Evolutionary conservation across 2,888 invertebrate genomes (phyloP).

Genomic region (Automeris io): DNA sequence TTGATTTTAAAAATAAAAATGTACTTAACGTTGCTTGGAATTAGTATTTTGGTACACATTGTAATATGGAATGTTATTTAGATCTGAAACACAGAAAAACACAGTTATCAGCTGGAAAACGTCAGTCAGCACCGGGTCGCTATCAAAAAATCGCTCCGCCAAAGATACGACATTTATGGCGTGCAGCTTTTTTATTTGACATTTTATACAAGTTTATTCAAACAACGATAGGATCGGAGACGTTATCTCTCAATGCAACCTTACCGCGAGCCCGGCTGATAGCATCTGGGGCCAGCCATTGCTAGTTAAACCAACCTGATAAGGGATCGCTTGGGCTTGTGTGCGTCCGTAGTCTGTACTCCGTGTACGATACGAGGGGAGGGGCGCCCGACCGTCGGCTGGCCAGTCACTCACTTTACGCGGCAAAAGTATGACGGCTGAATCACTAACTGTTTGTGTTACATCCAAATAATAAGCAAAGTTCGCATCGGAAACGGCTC

Average conservation of each 20-base stretch:
- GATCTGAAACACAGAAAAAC: not conserved
- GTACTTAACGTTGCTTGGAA: too few species aligned
- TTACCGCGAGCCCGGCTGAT: conserved; percentile 73
- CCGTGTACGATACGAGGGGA: conserved; percentile 38
- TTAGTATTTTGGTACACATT: conserved; percentile 18
- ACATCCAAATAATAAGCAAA: conserved; percentile 24
- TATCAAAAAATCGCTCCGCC: conserved; percentile 55
- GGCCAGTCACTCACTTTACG: conserved; percentile 73
- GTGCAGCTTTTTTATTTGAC: conserved; percentile 73
- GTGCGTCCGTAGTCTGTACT: conserved; percentile 39
- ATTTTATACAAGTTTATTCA: conserved; percentile 78
- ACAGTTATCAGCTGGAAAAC: conserved; percentile 5
- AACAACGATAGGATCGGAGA: conserved; percentile 73
- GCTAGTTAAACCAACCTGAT: conserved; percentile 74
- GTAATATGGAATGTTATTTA: conserved; percentile 5
- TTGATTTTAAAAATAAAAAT: too few species aligned
- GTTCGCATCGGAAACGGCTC: conserved; percentile 25
- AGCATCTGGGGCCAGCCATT: conserved; percentile 72
- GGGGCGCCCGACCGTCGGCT: conserved; percentile 47
- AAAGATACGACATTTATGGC: conserved; percentile 60
- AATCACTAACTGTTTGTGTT: conserved; percentile 25
- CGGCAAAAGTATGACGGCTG: conserved; percentile 73
- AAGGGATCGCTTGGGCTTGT: conserved; percentile 58
- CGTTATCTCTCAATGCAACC: conserved; percentile 77
- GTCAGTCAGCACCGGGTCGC: conserved; percentile 22